phyloP scores from a whole-genome alignment of 2,888 invertebrate genomes.

The Thelaira solivaga region DNA sequence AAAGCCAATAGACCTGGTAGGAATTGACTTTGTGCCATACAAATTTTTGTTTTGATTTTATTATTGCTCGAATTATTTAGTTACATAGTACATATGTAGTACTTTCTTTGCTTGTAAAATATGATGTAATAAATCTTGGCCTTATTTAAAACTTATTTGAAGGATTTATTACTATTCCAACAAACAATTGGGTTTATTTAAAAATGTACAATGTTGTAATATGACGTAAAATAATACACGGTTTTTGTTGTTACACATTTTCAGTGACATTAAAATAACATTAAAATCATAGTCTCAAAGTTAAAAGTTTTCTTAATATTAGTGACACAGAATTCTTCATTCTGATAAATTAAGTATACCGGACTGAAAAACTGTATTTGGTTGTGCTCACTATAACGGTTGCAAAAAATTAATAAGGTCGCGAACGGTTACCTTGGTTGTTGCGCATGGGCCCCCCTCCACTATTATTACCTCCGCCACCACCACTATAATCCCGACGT shows the following conservation, averaged over 20 bases:
- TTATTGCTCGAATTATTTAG: too few relatives aligned
- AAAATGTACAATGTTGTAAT: neutral
- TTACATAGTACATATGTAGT: too few relatives aligned
- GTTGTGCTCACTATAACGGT: slow-evolving; percentile 23
- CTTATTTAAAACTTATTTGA: neutral
- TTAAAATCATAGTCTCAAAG: slow-evolving; percentile 40
- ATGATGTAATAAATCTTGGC: neutral
- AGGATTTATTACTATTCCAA: neutral
- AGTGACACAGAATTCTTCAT: slow-evolving; percentile 16
- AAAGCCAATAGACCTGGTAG: too few relatives aligned
- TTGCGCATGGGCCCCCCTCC: slow-evolving; percentile 74
- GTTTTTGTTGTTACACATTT: neutral
- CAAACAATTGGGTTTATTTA: neutral
- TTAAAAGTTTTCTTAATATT: slow-evolving; percentile 36
- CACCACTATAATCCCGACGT: slow-evolving; percentile 68
- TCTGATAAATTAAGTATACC: slow-evolving; percentile 18
- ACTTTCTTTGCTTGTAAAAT: too few relatives aligned
- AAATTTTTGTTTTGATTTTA: too few relatives aligned
- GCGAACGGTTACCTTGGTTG: slow-evolving; percentile 72
- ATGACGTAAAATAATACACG: neutral
- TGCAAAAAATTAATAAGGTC: slow-evolving; percentile 72
- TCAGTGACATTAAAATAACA: slow-evolving; percentile 17
- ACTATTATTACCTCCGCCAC: slow-evolving; percentile 69
- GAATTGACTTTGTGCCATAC: too few relatives aligned
- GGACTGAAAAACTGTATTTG: slow-evolving; percentile 40